A percentile compares a stretch with the other conserved stretches of the same genome.
phyloP scores from a whole-genome alignment of 2,113 vertebrate species.

The Micromys minutus region DNA sequence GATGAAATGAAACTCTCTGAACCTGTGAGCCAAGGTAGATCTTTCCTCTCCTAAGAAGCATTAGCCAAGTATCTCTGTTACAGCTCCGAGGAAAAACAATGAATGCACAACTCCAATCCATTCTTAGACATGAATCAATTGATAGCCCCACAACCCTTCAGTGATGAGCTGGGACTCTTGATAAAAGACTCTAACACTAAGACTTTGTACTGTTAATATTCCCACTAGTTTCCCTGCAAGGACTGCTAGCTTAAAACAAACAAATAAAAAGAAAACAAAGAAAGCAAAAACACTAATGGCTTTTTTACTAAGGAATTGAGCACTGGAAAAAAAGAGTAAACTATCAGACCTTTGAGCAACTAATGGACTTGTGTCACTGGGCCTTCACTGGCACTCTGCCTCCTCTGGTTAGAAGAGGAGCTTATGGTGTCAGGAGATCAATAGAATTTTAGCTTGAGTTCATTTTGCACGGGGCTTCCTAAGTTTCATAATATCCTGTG shows the following conservation, averaged over 20 bases:
- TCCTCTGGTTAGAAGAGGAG: neutral
- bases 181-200: neutral
- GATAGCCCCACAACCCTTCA: neutral
- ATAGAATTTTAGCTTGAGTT: neutral
- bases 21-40: neutral
- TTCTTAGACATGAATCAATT: neutral
- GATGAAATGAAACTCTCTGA: neutral
- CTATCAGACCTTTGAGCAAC: neutral
- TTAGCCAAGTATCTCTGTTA: neutral
- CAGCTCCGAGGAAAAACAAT: neutral
- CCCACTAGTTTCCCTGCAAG: neutral
- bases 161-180: neutral
- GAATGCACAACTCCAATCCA: neutral
- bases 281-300: too few relatives aligned
- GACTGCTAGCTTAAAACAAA: too few relatives aligned
- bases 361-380: neutral
- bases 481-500: neutral
- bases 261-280: too few relatives aligned
- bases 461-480: neutral
- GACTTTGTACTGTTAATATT: neutral
- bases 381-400: too few relatives aligned
- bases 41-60: neutral
- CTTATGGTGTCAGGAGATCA: neutral
- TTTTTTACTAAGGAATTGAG: neutral
- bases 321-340: neutral